Percentiles rank a stretch among this genome's conserved stretches.
Evolutionary conservation across 1,140 invertebrate species (phyloP).

Genomic region (Muscidifurax raptorellus): DNA sequence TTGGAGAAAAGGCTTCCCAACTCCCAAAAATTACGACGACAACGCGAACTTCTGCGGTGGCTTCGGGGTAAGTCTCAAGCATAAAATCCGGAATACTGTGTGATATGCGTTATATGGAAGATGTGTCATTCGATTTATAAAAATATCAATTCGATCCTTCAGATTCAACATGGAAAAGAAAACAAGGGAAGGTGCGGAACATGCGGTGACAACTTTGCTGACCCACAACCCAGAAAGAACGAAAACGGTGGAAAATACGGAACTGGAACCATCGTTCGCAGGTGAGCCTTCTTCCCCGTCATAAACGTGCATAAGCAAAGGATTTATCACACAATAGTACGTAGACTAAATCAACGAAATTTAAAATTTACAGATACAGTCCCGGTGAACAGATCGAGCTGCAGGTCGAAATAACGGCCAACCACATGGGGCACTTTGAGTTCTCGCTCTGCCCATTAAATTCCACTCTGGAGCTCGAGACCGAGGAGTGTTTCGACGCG

Average conservation of each 20-base stretch:
- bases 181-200: constrained; percentile 77
- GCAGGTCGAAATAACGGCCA: constrained; percentile 83
- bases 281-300: constrained; percentile 55
- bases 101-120: background rate
- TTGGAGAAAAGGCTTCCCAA: constrained; percentile 85
- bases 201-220: constrained; percentile 77
- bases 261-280: constrained; percentile 75
- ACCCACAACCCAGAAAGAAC: constrained; percentile 75
- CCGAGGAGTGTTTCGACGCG: constrained; percentile 79
- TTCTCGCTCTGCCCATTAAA: constrained; percentile 78
- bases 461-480: constrained; percentile 71
- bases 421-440: constrained; percentile 80
- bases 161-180: constrained; percentile 66
- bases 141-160: background rate
- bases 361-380: constrained; percentile 74
- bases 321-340: background rate
- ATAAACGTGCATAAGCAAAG: too few species aligned
- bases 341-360: background rate
- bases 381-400: constrained; percentile 79
- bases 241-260: constrained; percentile 81
- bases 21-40: constrained; percentile 83
- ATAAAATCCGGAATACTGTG: constrained; percentile 20
- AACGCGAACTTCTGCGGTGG: constrained; percentile 83
- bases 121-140: background rate
- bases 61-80: constrained; percentile 55